Evolutionary conservation across 2,113 vertebrate genomes (phyloP).

Genomic region (Amphilophus citrinellus): DNA sequence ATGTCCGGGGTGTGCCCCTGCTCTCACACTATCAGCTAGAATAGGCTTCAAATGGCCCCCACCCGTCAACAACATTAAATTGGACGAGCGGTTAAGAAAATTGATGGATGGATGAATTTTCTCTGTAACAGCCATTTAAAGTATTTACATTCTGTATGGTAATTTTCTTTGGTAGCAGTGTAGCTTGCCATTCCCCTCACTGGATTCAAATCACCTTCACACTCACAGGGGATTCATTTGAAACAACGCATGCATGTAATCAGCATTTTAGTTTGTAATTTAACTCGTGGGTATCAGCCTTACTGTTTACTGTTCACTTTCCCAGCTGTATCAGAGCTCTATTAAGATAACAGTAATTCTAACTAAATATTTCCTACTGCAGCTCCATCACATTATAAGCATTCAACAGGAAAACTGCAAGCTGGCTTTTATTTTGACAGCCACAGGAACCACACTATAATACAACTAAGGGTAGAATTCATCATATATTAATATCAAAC

Average conservation of each 20-base stretch:
- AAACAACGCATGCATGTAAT: constrained; percentile 12
- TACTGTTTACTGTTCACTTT: background rate
- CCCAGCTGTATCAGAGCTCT: background rate
- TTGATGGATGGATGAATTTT: background rate
- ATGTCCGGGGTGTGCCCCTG: background rate
- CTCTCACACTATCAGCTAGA: background rate
- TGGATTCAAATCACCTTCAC: background rate
- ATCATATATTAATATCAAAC: background rate
- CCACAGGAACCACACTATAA: accelerated
- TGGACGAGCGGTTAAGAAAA: background rate
- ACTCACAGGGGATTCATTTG: constrained; percentile 10
- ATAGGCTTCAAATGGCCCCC: background rate
- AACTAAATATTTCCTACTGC: background rate
- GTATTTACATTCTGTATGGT: background rate
- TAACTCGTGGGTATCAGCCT: background rate
- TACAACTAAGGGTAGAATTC: background rate
- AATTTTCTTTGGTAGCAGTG: background rate
- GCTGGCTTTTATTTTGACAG: constrained; percentile 12
- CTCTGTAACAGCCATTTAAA: background rate
- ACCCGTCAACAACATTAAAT: background rate
- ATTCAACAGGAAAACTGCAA: background rate
- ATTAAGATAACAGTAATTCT: constrained; percentile 4
- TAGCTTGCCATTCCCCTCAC: background rate
- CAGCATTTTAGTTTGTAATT: constrained; percentile 15
- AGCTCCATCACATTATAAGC: background rate